phyloP scores from a whole-genome alignment of 2,113 vertebrate genomes.

The Ovibos moschatus region DNA sequence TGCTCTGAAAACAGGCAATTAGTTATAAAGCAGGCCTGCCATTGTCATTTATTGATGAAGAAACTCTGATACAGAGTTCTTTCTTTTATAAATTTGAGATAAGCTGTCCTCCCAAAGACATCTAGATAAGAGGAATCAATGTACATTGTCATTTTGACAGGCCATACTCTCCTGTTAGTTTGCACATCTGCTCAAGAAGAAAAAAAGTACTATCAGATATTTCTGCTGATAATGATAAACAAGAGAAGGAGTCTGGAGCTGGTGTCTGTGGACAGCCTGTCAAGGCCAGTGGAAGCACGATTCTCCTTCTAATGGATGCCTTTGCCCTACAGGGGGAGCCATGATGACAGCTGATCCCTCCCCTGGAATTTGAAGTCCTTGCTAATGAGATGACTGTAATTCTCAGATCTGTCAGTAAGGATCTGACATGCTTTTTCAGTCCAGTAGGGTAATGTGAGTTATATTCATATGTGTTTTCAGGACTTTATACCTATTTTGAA shows the following conservation, averaged over 20 bases:
- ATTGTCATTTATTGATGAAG: constrained; percentile 71
- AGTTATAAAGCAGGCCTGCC: constrained; percentile 30
- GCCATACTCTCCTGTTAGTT: constrained; percentile 45
- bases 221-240: constrained; percentile 28
- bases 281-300: neutral
- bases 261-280: constrained; percentile 17
- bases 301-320: neutral
- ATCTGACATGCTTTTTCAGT: neutral
- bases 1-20: constrained; percentile 57
- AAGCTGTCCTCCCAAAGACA: constrained; percentile 70
- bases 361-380: neutral
- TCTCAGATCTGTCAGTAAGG: neutral
- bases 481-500: neutral
- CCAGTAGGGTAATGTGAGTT: neutral
- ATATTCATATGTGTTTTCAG: neutral
- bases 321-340: neutral
- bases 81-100: constrained; percentile 57
- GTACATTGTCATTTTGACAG: constrained; percentile 48
- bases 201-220: constrained; percentile 4
- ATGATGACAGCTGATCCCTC: neutral
- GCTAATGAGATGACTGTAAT: neutral
- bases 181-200: constrained; percentile 56
- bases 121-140: constrained; percentile 49
- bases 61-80: constrained; percentile 28
- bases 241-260: neutral